A percentile compares a stretch with the other conserved stretches of the same genome.
Conservation (phyloP, 1,140 invertebrate species). For the Drosophila littoralis region DNA sequence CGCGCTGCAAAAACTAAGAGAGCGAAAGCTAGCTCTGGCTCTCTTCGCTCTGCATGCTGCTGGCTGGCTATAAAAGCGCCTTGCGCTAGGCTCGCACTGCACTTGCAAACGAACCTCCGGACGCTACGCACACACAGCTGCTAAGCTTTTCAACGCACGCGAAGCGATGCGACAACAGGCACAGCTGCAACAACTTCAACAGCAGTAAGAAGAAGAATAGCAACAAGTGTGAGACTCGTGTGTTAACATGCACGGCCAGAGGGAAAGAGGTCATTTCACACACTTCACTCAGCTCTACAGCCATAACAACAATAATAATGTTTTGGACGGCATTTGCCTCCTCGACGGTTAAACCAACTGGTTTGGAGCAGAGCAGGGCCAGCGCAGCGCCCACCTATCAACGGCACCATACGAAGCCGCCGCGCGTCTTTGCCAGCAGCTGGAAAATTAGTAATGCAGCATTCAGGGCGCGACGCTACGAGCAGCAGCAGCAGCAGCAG, state of each 20-base stretch:
- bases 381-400: constrained; percentile 58
- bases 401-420: constrained; percentile 53
- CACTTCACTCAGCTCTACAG: not conserved
- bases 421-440: constrained; percentile 44
- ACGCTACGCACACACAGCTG: not conserved
- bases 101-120: constrained; percentile 29
- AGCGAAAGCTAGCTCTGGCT: constrained; percentile 8
- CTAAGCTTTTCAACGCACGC: not conserved
- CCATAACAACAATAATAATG: constrained; percentile 33
- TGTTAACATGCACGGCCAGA: not conserved
- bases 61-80: constrained; percentile 32
- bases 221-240: not conserved
- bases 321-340: constrained; percentile 64
- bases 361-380: constrained; percentile 32
- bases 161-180: not conserved
- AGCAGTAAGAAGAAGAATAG: not conserved
- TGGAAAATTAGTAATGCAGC: constrained; percentile 58
- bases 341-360: constrained; percentile 39
- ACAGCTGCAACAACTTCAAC: not conserved
- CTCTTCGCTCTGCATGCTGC: not conserved
- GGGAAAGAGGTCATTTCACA: not conserved
- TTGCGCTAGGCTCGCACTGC: constrained; percentile 23
- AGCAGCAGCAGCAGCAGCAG: constrained; percentile 43
- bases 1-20: not conserved
- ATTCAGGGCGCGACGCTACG: constrained; percentile 46